Conservation (phyloP, 2,113 vertebrate genomes). For the Narcine bancroftii region DNA sequence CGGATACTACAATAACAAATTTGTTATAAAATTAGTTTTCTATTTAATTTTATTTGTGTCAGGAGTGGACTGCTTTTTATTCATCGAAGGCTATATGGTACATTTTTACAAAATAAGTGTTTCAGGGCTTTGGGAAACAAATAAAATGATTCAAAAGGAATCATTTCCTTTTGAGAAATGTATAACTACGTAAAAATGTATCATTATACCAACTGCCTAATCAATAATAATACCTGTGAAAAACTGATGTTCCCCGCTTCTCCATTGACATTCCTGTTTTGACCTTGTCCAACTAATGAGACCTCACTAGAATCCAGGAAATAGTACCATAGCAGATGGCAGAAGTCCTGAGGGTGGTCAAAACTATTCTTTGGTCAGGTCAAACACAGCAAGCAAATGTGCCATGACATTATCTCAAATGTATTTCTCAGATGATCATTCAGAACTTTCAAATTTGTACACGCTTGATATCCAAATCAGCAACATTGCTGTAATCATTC, state of each 20-base stretch:
- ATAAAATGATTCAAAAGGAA: not conserved
- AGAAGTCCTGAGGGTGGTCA: too few relatives aligned
- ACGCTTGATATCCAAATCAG: not conserved
- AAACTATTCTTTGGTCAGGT: too few relatives aligned
- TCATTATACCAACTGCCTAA: not conserved
- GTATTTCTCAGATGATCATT: not conserved
- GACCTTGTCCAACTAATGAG: too few relatives aligned
- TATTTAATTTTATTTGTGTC: slow-evolving; percentile 4
- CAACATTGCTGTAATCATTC: not conserved
- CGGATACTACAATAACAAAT: slow-evolving; percentile 3
- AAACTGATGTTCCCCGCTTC: too few relatives aligned
- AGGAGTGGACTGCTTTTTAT: slow-evolving; percentile 3
- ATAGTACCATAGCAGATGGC: too few relatives aligned
- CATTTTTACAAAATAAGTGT: not conserved
- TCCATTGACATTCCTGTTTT: too few relatives aligned
- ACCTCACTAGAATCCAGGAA: too few relatives aligned
- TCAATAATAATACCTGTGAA: not conserved
- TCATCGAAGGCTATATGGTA: not conserved
- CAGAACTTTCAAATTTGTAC: not conserved
- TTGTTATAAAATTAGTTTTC: slow-evolving; percentile 33
- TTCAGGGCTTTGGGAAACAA: not conserved
- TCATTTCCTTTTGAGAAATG: not conserved
- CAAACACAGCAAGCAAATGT: too few relatives aligned
- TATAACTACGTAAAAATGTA: not conserved
- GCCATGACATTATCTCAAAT: too few relatives aligned